Evolutionary conservation across 2,113 vertebrate species (phyloP), one percentile per base, ranked within the genome.

Genomic region (Vidua chalybeata): DNA sequence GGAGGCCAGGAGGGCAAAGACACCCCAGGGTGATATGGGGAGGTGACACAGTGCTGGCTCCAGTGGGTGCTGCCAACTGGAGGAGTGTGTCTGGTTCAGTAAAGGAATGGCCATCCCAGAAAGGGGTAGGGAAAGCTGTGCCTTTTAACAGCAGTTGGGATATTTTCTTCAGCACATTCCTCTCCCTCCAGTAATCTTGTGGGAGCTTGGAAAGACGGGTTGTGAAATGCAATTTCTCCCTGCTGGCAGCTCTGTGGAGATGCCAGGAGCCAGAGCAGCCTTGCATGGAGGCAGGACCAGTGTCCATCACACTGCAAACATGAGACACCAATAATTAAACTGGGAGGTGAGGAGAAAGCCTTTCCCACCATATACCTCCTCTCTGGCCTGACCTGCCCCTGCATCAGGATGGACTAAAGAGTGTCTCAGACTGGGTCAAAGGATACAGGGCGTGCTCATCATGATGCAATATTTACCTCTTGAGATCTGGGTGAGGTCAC

Each of bases 71-170:
- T 92, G 74, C 52, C 86, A 90, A 49, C 13, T 4, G 4, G 33
- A 73, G 37, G 4, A 51, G 54, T 31, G 10, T 12, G 33, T 41
- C 51, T 79, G 52, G 15, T 61, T 48, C 2, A 17, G n/a, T 31
- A 31, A 55, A 74, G 26, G 78, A 89, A 94, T 0, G 24, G 37
- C 15, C 7, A 15, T 61, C 54, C 54, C 23, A 4, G 63, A 76
- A 87, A 94, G 31, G 49, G n/a, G 31, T 31, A 90, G 43, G 71
- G 79, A 83, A 94, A 89, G 28, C 58, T 28, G 6, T 77, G 96
- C 71, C 88, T 97, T 95, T 91, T 96, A 80, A 52, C 87, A 96
- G 71, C 85, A 95, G 55, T 91, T 95, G 89, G 91, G 84, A 51
- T 93, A 67, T 97, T 93, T 93, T 90, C 87, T 67, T 45, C 15